A percentile compares a stretch with the other conserved stretches of the same genome.
Evolutionary conservation across 2,888 invertebrate species (phyloP).

Genomic region (Andrena camellia): DNA sequence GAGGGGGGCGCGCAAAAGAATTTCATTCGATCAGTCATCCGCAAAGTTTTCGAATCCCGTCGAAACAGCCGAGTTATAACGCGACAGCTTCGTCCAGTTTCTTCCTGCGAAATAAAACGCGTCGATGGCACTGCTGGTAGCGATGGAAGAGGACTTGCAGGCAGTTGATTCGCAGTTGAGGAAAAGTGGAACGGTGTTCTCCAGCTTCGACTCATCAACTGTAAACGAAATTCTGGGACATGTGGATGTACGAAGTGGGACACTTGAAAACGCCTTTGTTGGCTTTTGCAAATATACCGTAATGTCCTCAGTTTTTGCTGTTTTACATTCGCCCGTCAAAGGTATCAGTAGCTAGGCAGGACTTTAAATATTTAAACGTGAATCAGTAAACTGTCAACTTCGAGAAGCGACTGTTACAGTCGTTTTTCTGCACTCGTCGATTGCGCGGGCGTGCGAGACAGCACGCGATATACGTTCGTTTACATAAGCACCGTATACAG

Average conservation of each 20-base stretch:
- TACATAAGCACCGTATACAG: slow-evolving; percentile 56
- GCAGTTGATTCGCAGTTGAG: slow-evolving; percentile 24
- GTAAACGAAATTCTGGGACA: slow-evolving; percentile 5
- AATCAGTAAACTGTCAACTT: too few relatives aligned
- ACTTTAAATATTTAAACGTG: too few relatives aligned
- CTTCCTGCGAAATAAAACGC: slow-evolving; percentile 3
- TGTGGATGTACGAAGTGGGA: too few relatives aligned
- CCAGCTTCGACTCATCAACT: slow-evolving; percentile 14
- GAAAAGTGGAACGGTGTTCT: slow-evolving; percentile 4
- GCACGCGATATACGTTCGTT: slow-evolving; percentile 37
- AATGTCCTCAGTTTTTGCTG: neutral
- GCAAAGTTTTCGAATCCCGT: slow-evolving; percentile 33
- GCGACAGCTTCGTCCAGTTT: slow-evolving; percentile 24
- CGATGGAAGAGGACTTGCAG: slow-evolving; percentile 26
- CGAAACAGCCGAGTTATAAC: slow-evolving; percentile 28
- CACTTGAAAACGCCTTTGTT: neutral
- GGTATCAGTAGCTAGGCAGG: too few relatives aligned
- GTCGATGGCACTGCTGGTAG: slow-evolving; percentile 17
- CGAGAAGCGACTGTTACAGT: neutral
- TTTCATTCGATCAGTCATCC: slow-evolving; percentile 36
- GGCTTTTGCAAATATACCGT: neutral
- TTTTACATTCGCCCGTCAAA: too few relatives aligned
- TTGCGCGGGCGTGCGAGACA: slow-evolving; percentile 7
- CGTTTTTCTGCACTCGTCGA: neutral
- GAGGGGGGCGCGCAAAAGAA: slow-evolving; percentile 13